A percentile compares a stretch with the other conserved stretches of the same genome.
These are phyloP conservation scores for Drosophila sordidula DNA, from an alignment of 2,888 invertebrate species.

Conservation along the genomic window DNA sequence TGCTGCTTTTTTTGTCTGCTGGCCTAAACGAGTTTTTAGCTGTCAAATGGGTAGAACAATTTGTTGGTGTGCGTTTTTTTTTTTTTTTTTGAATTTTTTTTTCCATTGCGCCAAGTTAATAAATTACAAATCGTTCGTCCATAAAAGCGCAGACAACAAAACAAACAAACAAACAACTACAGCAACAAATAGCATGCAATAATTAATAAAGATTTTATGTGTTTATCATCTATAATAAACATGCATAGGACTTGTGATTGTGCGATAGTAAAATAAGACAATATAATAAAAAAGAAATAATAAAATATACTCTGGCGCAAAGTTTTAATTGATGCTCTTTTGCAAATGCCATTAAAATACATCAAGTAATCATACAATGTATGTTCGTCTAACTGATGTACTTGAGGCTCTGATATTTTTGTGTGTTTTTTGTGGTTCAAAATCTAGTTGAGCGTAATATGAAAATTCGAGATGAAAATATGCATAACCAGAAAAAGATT, in stretches of 20 bases:
- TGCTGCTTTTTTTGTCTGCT: conserved; percentile 19
- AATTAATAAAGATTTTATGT: conserved; percentile 61
- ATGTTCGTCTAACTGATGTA: conserved; percentile 1
- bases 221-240: conserved; percentile 47
- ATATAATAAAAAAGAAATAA: conserved; percentile 23
- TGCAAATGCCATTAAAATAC: conserved; percentile 3
- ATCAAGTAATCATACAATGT: conserved; percentile 15
- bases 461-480: neutral
- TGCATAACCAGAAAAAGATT: neutral
- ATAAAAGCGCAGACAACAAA: conserved; percentile 48
- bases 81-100: conserved; percentile 10
- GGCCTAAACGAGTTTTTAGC: conserved; percentile 38
- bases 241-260: conserved; percentile 40
- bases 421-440: neutral
- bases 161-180: conserved; percentile 35
- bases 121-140: conserved; percentile 65
- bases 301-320: conserved; percentile 17
- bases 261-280: conserved; percentile 41
- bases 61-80: conserved; percentile 15
- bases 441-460: neutral
- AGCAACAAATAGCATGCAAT: conserved; percentile 47
- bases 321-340: conserved; percentile 25
- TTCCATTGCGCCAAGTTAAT: conserved; percentile 44
- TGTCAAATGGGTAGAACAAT: conserved; percentile 29
- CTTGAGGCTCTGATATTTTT: neutral